These are phyloP conservation scores for Muscina levida DNA, from an alignment of 2,888 invertebrate genomes.

Conservation along the genomic window DNA sequence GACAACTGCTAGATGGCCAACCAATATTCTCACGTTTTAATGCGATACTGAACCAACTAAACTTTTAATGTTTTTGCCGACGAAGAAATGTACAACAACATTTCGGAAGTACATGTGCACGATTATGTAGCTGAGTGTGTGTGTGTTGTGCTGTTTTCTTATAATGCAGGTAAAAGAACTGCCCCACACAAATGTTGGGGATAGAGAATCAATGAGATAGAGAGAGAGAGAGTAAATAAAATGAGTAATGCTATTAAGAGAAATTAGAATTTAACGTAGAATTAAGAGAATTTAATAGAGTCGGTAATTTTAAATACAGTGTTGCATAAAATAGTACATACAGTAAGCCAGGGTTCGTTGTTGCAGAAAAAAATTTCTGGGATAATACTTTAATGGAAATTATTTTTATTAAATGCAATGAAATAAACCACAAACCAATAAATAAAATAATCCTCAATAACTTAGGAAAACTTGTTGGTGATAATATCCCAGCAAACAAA, in stretches of 20 bases:
- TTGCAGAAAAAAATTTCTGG: too few species aligned
- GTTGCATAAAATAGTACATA: conserved; percentile 23
- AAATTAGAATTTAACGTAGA: too few species aligned
- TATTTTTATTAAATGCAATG: too few species aligned
- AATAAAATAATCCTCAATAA: too few species aligned
- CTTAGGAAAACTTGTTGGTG: too few species aligned
- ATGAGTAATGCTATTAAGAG: too few species aligned
- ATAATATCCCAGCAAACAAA: too few species aligned
- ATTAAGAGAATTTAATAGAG: too few species aligned
- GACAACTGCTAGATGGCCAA: background rate
- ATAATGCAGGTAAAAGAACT: conserved; percentile 23
- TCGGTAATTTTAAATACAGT: background rate
- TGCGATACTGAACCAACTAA: conserved; percentile 44
- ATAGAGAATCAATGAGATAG: background rate
- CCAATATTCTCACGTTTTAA: conserved; percentile 39
- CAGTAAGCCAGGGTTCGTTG: too few species aligned
- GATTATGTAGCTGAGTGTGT: background rate
- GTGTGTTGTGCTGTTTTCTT: background rate
- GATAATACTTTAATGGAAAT: too few species aligned
- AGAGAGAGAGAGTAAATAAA: too few species aligned
- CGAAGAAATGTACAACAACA: conserved; percentile 22
- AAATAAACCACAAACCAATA: too few species aligned
- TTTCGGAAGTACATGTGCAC: conserved; percentile 7
- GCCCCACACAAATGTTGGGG: conserved; percentile 7
- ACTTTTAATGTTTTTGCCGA: conserved; percentile 12